These are phyloP conservation scores for Phrynosoma platyrhinos DNA, from an alignment of 2,113 vertebrate genomes.

Conservation along the genomic window DNA sequence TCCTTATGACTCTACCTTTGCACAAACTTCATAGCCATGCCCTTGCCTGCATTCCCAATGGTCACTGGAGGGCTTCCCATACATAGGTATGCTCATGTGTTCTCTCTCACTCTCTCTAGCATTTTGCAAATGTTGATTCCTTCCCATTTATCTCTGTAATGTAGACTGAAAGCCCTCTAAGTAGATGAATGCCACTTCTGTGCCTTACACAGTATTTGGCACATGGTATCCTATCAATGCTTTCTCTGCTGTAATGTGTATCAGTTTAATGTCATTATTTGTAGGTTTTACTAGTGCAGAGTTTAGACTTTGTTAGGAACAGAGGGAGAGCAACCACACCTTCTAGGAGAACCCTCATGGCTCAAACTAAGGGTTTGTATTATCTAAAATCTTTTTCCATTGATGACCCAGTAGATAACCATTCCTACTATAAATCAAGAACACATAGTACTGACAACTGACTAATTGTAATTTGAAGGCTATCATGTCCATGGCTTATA, in stretches of 20 bases:
- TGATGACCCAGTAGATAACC: not conserved
- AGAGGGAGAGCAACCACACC: too few relatives aligned
- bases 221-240: too few relatives aligned
- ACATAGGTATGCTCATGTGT: too few relatives aligned
- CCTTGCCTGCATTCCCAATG: too few relatives aligned
- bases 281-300: not conserved
- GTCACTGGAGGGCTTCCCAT: too few relatives aligned
- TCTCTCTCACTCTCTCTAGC: not conserved
- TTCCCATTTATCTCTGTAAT: not conserved
- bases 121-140: not conserved
- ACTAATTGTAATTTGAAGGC: not conserved
- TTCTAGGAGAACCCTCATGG: too few relatives aligned
- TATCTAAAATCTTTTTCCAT: too few relatives aligned
- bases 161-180: not conserved
- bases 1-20: too few relatives aligned
- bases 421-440: not conserved
- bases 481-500: not conserved
- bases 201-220: not conserved
- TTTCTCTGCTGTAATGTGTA: not conserved
- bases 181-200: too few relatives aligned
- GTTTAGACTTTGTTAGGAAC: not conserved
- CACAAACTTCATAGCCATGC: too few relatives aligned
- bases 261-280: not conserved
- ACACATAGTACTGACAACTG: not conserved
- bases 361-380: too few relatives aligned